These are phyloP conservation scores for Podiceps cristatus DNA, from an alignment of 2,113 vertebrate genomes.

Conservation along the genomic window DNA sequence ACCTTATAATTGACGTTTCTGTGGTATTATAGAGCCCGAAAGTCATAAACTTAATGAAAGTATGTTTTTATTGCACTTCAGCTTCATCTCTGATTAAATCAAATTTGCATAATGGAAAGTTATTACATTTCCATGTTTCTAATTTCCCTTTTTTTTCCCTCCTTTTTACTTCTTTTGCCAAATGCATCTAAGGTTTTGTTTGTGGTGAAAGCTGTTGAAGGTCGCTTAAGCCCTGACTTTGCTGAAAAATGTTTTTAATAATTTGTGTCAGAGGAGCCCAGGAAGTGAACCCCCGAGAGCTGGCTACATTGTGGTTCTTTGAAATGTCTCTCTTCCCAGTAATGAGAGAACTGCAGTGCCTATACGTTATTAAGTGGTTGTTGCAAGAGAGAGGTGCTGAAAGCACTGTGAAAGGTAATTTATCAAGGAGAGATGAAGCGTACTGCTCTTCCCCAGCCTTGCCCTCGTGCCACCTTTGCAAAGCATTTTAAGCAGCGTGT, in stretches of 20 bases:
- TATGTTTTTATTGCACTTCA: conserved; percentile 80
- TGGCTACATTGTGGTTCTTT: background rate
- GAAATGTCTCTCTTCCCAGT: background rate
- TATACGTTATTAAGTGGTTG: background rate
- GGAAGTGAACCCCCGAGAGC: background rate
- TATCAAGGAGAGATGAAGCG: background rate
- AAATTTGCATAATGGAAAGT: conserved; percentile 83
- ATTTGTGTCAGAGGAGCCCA: conserved; percentile 22
- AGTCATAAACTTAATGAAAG: conserved; percentile 86
- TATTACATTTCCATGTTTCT: conserved; percentile 82
- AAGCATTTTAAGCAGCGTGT: background rate
- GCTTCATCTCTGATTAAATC: conserved; percentile 83
- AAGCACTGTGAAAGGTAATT: conserved; percentile 1
- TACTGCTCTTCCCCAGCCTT: background rate
- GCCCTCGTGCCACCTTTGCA: background rate
- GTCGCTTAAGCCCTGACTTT: background rate
- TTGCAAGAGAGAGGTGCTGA: background rate
- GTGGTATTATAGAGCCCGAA: conserved; percentile 62
- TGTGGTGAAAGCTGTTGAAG: conserved; percentile 36
- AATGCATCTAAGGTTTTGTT: conserved; percentile 48
- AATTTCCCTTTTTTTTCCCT: conserved; percentile 50
- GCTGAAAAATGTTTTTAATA: conserved; percentile 64
- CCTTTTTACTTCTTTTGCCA: background rate
- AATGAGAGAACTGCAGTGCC: background rate
- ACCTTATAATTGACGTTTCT: conserved; percentile 73